Base-by-base conservation (phyloP, 2,888 invertebrate species). In the Tipula unca region DNA sequence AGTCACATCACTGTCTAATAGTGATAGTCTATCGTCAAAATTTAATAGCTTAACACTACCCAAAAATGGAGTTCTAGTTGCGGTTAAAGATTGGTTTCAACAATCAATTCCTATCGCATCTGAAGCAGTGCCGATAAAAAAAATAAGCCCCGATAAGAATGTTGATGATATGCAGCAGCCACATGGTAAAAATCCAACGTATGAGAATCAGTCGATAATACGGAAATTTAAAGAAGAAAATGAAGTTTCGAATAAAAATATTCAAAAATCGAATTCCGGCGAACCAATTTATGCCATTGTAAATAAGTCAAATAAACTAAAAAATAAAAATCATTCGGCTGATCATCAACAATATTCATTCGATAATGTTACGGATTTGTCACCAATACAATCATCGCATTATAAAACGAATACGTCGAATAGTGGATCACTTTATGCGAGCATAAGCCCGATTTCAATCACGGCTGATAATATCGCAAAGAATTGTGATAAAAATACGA, bases 31-130 rank as follows among this genome's bases (percentile, higher is more conserved):
- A 85, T 8, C n/a, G 0, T 54, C 29, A 4, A 48, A 54, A 36
- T 29, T 29, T 54, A 85, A 85, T 39, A 85, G 42, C 32, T 85
- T 82, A 82, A 69, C 69, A 39, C 25, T 82, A 36, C 85, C 69
- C 4, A 91, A 87, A 90, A 93, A 93, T 85, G 92, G 92, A 4
- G 93, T 93, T 13, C 92, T 93, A 90, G 93, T 94, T 87, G 93
- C 93, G 0, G 93, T 93, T 1, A 93, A 93, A n/a, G 93, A 93
- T 88, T 93, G 93, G 93, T 92, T 82, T 54, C 29, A 29, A 29
- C 85, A 82, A 13, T 83, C 83, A 82, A 39, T 39, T n/a, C 42
- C 48, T 0, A 48, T 85, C 14, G 5, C 85, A 86, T 29, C 85
- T 86, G 85, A 86, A 85, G 86, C 86, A n/a, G 14, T 29, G 29